phyloP scores from a whole-genome alignment of 1,140 invertebrate species.

The Drosophila orena region DNA sequence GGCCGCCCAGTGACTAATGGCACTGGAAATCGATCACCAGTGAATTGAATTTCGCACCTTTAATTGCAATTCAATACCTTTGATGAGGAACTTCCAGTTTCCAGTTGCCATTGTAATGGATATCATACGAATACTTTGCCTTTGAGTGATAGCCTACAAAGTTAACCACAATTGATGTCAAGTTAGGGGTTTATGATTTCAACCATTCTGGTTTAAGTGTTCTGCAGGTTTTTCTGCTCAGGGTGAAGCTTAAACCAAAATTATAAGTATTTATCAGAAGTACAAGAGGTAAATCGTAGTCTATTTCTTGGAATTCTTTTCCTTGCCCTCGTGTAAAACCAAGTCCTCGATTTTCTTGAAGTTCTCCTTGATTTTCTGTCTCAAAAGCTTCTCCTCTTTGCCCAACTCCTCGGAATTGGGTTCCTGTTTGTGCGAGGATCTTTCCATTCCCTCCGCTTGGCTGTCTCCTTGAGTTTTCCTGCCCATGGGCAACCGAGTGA shows the following conservation, averaged over 20 bases:
- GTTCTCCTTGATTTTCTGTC: conserved; percentile 38
- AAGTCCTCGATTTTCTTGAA: conserved; percentile 58
- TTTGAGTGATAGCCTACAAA: conserved; percentile 19
- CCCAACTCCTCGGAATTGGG: conserved; percentile 24
- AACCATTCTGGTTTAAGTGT: conserved; percentile 38
- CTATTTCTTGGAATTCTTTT: neutral
- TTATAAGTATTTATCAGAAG: no score
- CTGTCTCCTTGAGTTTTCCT: conserved; percentile 63
- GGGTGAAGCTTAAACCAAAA: neutral
- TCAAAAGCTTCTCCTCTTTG: conserved; percentile 6
- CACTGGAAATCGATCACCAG: conserved; percentile 54
- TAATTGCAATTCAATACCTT: conserved; percentile 51
- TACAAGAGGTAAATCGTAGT: no score
- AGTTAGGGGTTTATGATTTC: conserved; percentile 20
- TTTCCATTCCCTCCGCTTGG: conserved; percentile 1
- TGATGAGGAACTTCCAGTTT: conserved; percentile 13
- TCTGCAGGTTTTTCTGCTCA: neutral
- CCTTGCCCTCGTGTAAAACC: conserved; percentile 35
- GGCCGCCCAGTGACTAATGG: conserved; percentile 62
- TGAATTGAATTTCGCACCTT: conserved; percentile 38
- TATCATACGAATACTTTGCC: conserved; percentile 26
- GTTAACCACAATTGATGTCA: conserved; percentile 25
- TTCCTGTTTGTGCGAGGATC: conserved; percentile 4
- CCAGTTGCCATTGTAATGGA: conserved; percentile 33
- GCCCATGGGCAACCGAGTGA: conserved; percentile 62